A percentile compares a stretch with the other conserved stretches of the same genome.
Conservation (phyloP, 2,888 invertebrate species). For the Cerastis leucographa region DNA sequence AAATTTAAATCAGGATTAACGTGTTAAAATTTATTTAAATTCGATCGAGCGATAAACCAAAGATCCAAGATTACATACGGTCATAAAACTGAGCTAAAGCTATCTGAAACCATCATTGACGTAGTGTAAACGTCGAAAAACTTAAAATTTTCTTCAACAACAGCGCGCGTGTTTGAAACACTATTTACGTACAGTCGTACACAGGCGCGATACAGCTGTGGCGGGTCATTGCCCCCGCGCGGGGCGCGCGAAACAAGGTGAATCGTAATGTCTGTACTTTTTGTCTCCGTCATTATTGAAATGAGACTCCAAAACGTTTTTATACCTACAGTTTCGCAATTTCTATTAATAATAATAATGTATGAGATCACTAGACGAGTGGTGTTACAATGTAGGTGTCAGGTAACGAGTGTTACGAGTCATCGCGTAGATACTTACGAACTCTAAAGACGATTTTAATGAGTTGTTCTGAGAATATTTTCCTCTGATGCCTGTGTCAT, state of each 20-base stretch:
- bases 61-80: constrained; percentile 18
- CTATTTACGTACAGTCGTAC: constrained; percentile 76
- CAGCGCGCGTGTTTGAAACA: constrained; percentile 71
- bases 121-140: constrained; percentile 50
- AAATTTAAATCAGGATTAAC: constrained; percentile 42
- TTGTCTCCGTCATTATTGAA: constrained; percentile 79
- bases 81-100: constrained; percentile 21
- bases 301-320: constrained; percentile 72
- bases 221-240: constrained; percentile 83
- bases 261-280: constrained; percentile 81
- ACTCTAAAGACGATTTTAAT: constrained; percentile 28
- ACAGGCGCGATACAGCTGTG: constrained; percentile 82
- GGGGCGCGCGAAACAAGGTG: constrained; percentile 87
- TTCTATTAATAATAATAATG: constrained; percentile 62
- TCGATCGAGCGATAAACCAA: too few relatives aligned
- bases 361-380: constrained; percentile 64
- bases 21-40: too few relatives aligned
- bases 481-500: not conserved
- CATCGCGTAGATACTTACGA: constrained; percentile 24
- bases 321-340: constrained; percentile 65
- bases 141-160: constrained; percentile 61
- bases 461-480: constrained; percentile 22
- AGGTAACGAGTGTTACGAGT: constrained; percentile 39
- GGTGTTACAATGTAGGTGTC: constrained; percentile 58
- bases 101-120: constrained; percentile 31